These are phyloP conservation scores for Apis laboriosa DNA, from an alignment of 1,140 invertebrate species.

Conservation along the genomic window DNA sequence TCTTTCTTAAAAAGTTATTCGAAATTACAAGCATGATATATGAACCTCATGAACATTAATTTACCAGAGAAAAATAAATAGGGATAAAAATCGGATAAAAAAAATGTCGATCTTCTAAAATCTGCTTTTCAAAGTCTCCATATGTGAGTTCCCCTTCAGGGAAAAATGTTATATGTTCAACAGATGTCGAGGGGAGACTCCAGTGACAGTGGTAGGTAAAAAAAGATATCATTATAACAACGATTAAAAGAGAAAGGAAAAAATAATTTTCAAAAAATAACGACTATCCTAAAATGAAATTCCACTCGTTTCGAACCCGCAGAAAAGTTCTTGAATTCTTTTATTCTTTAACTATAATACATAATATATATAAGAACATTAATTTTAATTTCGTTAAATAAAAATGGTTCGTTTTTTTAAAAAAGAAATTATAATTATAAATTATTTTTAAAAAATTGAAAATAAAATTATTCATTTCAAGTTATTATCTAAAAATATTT, in stretches of 20 bases:
- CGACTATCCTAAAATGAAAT: conserved; percentile 11
- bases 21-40: background rate
- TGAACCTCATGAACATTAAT: too few species aligned
- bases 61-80: too few species aligned
- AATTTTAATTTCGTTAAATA: too few species aligned
- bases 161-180: conserved; percentile 60
- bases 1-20: background rate
- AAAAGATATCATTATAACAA: background rate
- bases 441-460: too few species aligned
- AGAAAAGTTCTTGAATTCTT: background rate
- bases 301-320: conserved; percentile 6
- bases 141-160: conserved; percentile 6
- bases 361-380: too few species aligned
- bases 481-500: background rate
- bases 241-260: too few species aligned
- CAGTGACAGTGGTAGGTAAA: conserved; percentile 23
- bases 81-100: too few species aligned
- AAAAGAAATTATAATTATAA: background rate
- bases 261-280: conserved; percentile 6
- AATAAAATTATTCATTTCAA: too few species aligned
- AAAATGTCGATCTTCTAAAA: background rate
- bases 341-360: too few species aligned
- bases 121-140: background rate
- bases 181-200: conserved; percentile 54
- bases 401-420: background rate